Percentiles rank a stretch among this genome's conserved stretches.
Conservation (phyloP, 2,113 vertebrate genomes). For the Coreoperca whiteheadi region DNA sequence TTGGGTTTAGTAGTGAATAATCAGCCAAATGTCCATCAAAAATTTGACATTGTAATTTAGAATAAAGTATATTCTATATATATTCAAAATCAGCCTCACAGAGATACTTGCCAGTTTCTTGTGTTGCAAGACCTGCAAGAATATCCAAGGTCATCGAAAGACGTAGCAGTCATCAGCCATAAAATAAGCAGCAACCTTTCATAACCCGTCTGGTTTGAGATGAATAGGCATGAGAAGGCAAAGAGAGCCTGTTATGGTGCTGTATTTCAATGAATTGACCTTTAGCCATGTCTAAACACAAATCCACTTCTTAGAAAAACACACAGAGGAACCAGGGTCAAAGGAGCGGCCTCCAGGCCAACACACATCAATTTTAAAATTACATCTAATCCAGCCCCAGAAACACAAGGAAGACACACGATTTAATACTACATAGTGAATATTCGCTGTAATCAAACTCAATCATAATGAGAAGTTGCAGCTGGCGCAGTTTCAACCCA, state of each 20-base stretch:
- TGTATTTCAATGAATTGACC: neutral
- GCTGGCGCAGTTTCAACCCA: neutral
- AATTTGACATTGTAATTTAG: neutral
- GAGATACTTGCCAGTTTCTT: neutral
- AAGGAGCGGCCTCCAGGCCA: neutral
- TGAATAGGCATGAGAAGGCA: neutral
- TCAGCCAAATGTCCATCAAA: neutral
- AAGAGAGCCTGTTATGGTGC: neutral
- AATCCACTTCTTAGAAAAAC: neutral
- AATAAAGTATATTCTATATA: neutral
- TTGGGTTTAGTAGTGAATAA: neutral
- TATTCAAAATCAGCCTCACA: neutral
- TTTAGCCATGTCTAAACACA: neutral
- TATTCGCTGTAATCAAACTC: neutral
- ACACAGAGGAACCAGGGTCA: neutral
- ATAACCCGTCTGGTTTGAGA: neutral
- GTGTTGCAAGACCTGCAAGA: neutral
- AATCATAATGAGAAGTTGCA: neutral
- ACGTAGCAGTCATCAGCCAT: neutral
- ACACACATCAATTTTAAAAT: neutral
- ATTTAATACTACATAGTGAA: neutral
- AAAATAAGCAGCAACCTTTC: neutral
- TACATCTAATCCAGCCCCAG: neutral
- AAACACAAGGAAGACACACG: neutral
- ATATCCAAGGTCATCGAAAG: neutral